Evolutionary conservation across 2,888 invertebrate genomes (phyloP).

Genomic region (Luperina nickerlii): DNA sequence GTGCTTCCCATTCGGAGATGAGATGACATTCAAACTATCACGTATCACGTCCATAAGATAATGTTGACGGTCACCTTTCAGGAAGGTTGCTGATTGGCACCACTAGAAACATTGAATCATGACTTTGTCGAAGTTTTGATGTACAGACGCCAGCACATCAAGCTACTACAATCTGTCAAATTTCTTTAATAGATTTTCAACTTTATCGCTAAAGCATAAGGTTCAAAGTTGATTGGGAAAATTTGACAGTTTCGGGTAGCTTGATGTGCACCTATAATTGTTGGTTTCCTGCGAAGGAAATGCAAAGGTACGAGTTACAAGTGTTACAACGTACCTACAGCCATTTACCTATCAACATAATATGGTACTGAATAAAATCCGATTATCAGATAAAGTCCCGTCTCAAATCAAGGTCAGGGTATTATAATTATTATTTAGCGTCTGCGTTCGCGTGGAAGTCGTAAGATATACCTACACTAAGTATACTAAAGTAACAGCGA

Average conservation of each 20-base stretch:
- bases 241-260: no score
- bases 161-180: no score
- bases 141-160: background rate
- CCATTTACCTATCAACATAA: constrained; percentile 3
- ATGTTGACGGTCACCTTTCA: constrained; percentile 29
- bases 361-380: background rate
- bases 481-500: no score
- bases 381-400: background rate
- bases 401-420: background rate
- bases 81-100: constrained; percentile 51
- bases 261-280: constrained; percentile 11
- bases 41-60: constrained; percentile 47
- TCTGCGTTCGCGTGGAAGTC: no score
- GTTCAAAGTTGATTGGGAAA: no score
- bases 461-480: no score
- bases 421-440: background rate
- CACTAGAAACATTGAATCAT: constrained; percentile 50
- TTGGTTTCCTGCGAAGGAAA: constrained; percentile 23
- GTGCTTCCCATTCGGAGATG: constrained; percentile 21
- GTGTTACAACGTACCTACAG: background rate
- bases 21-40: constrained; percentile 49
- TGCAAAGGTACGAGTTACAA: background rate
- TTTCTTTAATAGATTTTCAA: no score
- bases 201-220: no score
- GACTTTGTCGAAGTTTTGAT: constrained; percentile 38